phyloP scores from a whole-genome alignment of 2,113 vertebrate species.

The Puma concolor region DNA sequence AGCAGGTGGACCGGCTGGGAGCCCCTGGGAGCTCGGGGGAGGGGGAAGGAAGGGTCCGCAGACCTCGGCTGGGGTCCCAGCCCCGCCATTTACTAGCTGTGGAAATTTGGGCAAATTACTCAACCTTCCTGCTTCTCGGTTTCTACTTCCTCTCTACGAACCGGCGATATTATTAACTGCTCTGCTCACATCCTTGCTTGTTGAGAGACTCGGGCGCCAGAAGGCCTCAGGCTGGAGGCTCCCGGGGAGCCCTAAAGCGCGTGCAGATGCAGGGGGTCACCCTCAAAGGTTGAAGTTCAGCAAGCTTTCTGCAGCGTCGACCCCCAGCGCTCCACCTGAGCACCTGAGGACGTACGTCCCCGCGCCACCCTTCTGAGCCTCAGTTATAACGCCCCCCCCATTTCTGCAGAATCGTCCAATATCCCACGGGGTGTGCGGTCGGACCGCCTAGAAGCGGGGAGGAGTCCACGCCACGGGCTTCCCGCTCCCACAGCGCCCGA shows the following conservation, averaged over 20 bases:
- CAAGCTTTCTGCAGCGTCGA: not conserved
- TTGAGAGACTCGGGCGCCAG: not conserved
- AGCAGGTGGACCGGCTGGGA: not conserved
- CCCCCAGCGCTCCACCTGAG: not conserved
- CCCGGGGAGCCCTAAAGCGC: not conserved
- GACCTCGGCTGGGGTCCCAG: not conserved
- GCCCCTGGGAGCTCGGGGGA: not conserved
- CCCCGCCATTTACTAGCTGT: not conserved
- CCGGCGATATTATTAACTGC: not conserved
- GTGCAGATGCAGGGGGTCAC: not conserved
- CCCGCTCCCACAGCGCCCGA: not conserved
- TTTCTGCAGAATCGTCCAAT: not conserved
- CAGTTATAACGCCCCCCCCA: not conserved
- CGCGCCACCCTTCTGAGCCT: not conserved
- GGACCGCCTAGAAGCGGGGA: not conserved
- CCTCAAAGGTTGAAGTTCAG: accelerated
- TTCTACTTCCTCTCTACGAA: not conserved
- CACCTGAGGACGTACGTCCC: not conserved
- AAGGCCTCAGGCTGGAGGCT: not conserved
- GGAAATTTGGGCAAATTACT: not conserved
- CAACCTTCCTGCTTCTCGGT: not conserved
- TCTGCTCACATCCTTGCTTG: not conserved
- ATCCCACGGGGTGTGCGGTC: not conserved
- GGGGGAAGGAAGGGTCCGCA: not conserved
- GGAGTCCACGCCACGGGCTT: not conserved